Evolutionary conservation across 2,888 invertebrate genomes (phyloP).

Genomic region (Hirtodrosophila histrioides): DNA sequence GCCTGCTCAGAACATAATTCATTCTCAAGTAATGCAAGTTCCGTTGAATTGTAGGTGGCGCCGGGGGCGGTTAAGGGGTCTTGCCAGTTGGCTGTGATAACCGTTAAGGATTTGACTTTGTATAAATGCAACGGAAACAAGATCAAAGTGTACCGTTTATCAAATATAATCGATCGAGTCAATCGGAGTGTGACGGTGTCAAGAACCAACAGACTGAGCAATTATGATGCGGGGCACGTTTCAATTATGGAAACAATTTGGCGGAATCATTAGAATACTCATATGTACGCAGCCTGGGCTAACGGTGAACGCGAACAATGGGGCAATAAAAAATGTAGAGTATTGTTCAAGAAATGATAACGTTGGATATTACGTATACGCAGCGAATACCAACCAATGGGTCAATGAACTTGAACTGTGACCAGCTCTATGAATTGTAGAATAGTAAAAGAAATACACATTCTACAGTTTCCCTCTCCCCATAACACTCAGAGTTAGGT

Average conservation of each 20-base stretch:
- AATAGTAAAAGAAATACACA: background rate
- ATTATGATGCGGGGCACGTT: constrained; percentile 62
- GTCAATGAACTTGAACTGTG: constrained; percentile 59
- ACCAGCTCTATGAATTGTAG: background rate
- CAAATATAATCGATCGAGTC: constrained; percentile 1
- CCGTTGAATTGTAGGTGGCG: constrained; percentile 42
- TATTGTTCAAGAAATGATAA: constrained; percentile 59
- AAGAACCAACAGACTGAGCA: background rate
- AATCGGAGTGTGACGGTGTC: constrained; percentile 1
- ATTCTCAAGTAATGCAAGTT: constrained; percentile 50
- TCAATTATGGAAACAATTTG: constrained; percentile 73
- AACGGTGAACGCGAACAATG: constrained; percentile 66
- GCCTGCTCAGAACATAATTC: constrained; percentile 60
- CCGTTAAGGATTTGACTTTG: constrained; percentile 39
- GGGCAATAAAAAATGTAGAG: constrained; percentile 65
- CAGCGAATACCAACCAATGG: constrained; percentile 59
- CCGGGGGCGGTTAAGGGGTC: background rate
- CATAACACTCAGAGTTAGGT: background rate
- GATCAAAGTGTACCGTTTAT: background rate
- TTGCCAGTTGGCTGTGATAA: background rate
- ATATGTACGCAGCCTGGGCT: constrained; percentile 29
- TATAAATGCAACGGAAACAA: background rate
- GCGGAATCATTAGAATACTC: constrained; percentile 33
- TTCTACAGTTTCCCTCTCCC: background rate
- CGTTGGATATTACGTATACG: constrained; percentile 46